Evolutionary conservation across 2,797 vertebrate genomes (phyloP), one percentile per base, ranked within the genome.

Genomic region (Propithecus perrieri): DNA sequence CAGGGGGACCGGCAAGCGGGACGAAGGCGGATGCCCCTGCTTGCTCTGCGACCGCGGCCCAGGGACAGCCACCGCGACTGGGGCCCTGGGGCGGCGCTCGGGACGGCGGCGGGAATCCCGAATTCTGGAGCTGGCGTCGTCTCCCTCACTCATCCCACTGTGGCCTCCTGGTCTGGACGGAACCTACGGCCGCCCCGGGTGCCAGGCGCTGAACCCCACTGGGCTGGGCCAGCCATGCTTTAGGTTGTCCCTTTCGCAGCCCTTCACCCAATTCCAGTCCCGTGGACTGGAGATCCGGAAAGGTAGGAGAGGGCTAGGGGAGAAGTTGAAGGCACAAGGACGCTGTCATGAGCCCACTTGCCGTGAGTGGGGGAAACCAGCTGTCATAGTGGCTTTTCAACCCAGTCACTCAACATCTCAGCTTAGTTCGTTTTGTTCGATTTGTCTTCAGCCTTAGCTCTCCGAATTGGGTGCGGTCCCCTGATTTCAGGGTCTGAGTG

Each of bases 11-110:
- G 18, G 3, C 38, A 38, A 3, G 5, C 15, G 0, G 26, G 17
- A 5, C 3, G 1, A 7, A 3, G n/a, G 22, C 7, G 0, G 33
- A 24, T 5, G 41, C 15, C 26, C 57, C 20, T 2, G 26, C 63
- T 30, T 24, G 41, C 26, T n/a, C 26, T 46, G 3, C 5, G 2
- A 43, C 26, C 7, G 50, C 14, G 7, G 17, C 43, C 38, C 1
- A 0, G 18, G 24, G 57, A 30, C 50, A n/a, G 67, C 46, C 33
- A 4, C 24, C 9, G 22, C 5, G 2, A 13, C 18, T 7, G 63
- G 88, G 30, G 33, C 14, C 1, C 53, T 6, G 17, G 13, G 30
- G 28, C 57, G 5, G n/a, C 57, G 80, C 48, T 90, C 1, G 3
- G 61, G 15, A 1, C 8, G 1, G n/a, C 17, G 2, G 48, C 24